Evolutionary conservation across 2,888 invertebrate species (phyloP), one percentile per base, ranked within the genome.

Genomic region (Calameuta idolon): DNA sequence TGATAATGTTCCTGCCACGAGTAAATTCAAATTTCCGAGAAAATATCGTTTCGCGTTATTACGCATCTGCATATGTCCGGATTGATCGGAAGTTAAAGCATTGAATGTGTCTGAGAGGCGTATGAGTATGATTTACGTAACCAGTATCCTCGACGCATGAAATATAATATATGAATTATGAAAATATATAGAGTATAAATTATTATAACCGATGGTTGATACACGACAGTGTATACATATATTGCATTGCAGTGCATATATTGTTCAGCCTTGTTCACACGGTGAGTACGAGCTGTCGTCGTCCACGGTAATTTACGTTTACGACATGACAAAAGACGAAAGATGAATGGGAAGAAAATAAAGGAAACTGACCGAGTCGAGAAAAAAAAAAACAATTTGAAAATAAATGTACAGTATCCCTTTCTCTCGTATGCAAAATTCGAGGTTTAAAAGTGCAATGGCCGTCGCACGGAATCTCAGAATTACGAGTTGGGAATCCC

Each of bases 401-500:
- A 15, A 23, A 55, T 23, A 23, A 23, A 55, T 55, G 23, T 55
- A 55, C 55, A 23, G 55, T 55, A 55, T 55, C 55, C 55, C 23
- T 55, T 55, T 55, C 55, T 9, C 23, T 23, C 55, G 9, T 55
- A 55, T 23, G 55, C n/a, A 55, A 55, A 55, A 55, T 55, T 55
- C 55, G 55, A 71, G 71, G 31, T 34, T 71, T 71, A 71, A 71
- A 23, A 34, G 34, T 31, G 34, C 12, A 71, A 34, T 34, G 31
- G 5, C 33, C 1, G 33, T 31, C 71, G 71, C 71, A 31, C 71
- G 71, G 71, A 71, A 71, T 71, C 71, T 31, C 71, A 34, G 34
- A 34, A 71, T 71, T 71, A 71, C 71, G 71, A 34, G 55, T 5
- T 71, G 12, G 34, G 34, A 71, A 71, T 71, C 33, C 71, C 33